Evolutionary conservation across 2,888 invertebrate species (phyloP).

Genomic region (Unio delphinus): DNA sequence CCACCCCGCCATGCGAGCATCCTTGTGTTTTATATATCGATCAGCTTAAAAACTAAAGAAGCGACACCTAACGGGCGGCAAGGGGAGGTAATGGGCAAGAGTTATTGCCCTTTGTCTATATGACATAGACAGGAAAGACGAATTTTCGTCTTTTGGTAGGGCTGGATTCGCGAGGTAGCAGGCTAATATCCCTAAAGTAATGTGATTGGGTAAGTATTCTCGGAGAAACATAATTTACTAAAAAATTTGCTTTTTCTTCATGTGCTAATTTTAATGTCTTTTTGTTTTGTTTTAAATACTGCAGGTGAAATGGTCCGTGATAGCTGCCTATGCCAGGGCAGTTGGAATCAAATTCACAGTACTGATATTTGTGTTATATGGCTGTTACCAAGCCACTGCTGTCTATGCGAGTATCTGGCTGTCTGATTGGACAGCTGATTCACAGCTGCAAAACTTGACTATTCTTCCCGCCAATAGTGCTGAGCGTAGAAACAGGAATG

Average conservation of each 20-base stretch:
- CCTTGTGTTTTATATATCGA: no score
- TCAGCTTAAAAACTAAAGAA: no score
- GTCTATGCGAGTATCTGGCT: slow-evolving; percentile 57
- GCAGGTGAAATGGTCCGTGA: slow-evolving; percentile 64
- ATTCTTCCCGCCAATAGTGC: slow-evolving; percentile 46
- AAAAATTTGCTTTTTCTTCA: background rate
- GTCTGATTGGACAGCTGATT: slow-evolving; percentile 59
- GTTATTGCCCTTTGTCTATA: no score
- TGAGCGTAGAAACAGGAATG: slow-evolving; percentile 39
- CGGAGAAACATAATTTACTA: no score
- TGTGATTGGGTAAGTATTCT: no score
- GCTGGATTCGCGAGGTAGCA: no score
- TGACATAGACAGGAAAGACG: no score
- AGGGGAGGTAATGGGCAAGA: no score
- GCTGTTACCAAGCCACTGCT: slow-evolving; percentile 28
- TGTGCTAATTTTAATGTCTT: slow-evolving; percentile 1
- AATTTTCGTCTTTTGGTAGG: no score
- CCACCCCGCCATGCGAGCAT: no score
- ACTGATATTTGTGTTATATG: slow-evolving; percentile 47
- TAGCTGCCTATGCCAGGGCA: slow-evolving; percentile 59
- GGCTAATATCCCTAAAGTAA: no score
- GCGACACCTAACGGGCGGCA: no score
- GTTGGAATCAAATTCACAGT: slow-evolving; percentile 49
- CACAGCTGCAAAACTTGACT: slow-evolving; percentile 44
- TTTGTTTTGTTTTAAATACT: slow-evolving; percentile 5